Evolutionary conservation across 2,888 invertebrate species (phyloP).

Genomic region (Spicauda simplicius): DNA sequence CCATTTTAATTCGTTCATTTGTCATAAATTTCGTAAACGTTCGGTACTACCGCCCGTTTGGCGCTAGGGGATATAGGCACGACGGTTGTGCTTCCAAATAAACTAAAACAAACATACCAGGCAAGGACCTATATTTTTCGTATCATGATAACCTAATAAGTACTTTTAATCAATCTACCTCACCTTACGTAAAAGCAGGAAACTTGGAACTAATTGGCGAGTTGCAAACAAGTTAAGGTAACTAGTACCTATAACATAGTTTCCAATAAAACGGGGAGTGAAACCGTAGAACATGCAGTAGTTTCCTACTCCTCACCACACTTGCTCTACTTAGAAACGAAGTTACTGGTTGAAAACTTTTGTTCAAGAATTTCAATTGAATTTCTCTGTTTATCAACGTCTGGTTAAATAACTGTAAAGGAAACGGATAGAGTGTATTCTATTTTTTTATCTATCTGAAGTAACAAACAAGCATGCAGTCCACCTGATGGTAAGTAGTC

Average conservation of each 20-base stretch:
- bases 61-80: too few species aligned
- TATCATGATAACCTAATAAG: background rate
- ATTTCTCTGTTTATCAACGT: background rate
- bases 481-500: too few species aligned
- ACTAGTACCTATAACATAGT: conserved; percentile 18
- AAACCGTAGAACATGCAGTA: conserved; percentile 14
- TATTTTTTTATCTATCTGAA: too few species aligned
- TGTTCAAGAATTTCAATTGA: conserved; percentile 4
- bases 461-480: too few species aligned
- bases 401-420: background rate
- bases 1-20: too few species aligned
- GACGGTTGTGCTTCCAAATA: too few species aligned
- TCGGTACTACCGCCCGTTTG: too few species aligned
- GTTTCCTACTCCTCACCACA: conserved; percentile 13
- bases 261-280: conserved; percentile 16
- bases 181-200: background rate
- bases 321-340: conserved; percentile 4
- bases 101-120: too few species aligned
- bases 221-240: conserved; percentile 17
- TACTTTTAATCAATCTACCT: background rate
- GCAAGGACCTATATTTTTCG: too few species aligned
- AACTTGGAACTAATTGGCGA: conserved; percentile 22
- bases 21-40: too few species aligned
- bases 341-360: conserved; percentile 10
- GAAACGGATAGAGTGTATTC: too few species aligned